Evolutionary conservation across 2,888 invertebrate genomes (phyloP), one percentile per base, ranked within the genome.

Genomic region (Eugnorisma glareosa): DNA sequence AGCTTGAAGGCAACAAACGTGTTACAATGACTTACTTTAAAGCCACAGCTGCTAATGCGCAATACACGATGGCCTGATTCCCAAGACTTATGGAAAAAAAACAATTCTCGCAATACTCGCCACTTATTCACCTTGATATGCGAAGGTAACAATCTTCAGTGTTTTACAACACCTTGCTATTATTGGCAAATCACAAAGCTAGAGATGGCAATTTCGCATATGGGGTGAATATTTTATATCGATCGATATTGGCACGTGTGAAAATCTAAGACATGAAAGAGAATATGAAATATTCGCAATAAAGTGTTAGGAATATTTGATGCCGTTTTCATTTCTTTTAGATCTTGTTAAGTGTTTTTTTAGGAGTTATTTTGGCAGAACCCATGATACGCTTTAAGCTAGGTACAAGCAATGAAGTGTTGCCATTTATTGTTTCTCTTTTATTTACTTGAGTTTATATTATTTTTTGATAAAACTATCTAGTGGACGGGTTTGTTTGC

Each of bases 51-150:
- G 83, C n/a, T 10, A 28, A 43, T 31, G 35, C 1, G 57, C 57
- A 43, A 75, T 78, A 28, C 40, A 82, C 15, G 35, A 8, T 45
- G 31, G 21, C 61, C 37, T 2, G 2, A n/a, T 83, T 81, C 73
- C 51, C 80, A 84, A 18, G 79, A n/a, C 8, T 64, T 31, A 63
- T 48, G 18, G 7, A 67, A 83, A 67, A 81, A 80, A 61, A 10
- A 45, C 6, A 7, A 13, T 61, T 79, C 69, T 48, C 35, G 21
- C 6, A 69, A 63, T 67, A 31, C n/a, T n/a, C 18, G 3, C 15
- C 61, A 66, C 2, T 18, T 57, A 64, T 61, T 81, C 54, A 82
- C 82, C 57, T 83, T 82, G 72, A 70, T 61, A 61, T n/a, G 18
- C 18, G 24, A 61, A 68, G 81, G 59, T 51, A 51, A 67, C 67